phyloP scores from a whole-genome alignment of 2,888 invertebrate genomes.

The Mythimna vitellina region DNA sequence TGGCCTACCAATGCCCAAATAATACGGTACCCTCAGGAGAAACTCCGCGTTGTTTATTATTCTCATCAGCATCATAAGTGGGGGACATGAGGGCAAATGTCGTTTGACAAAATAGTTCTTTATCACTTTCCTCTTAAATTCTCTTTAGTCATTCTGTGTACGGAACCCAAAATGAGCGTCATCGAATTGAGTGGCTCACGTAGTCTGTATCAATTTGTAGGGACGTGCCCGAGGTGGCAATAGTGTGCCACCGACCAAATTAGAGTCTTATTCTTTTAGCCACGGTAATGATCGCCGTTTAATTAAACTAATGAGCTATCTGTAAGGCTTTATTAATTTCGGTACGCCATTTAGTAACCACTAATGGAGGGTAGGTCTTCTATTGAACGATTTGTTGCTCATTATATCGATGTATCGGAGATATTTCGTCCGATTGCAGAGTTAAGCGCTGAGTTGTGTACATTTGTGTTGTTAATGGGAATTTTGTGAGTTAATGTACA shows the following conservation, averaged over 20 bases:
- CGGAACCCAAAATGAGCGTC: conserved; percentile 78
- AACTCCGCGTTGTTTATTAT: conserved; percentile 40
- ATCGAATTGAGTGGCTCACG: conserved; percentile 81
- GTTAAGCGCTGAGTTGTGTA: conserved; percentile 43
- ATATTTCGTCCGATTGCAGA: conserved; percentile 42
- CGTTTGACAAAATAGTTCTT: conserved; percentile 57
- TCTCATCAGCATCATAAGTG: conserved; percentile 35
- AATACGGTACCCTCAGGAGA: not conserved
- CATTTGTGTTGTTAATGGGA: conserved; percentile 40
- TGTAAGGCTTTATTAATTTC: conserved; percentile 64
- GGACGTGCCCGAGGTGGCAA: conserved; percentile 80
- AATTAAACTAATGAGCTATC: conserved; percentile 75
- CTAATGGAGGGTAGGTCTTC: conserved; percentile 42
- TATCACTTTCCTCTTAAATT: conserved; percentile 64
- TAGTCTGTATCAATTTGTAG: conserved; percentile 82
- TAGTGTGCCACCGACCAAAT: conserved; percentile 69
- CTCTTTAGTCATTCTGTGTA: conserved; percentile 64
- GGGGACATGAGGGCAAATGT: conserved; percentile 37
- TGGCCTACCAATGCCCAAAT: not conserved
- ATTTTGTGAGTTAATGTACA: conserved; percentile 33
- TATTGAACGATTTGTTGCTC: conserved; percentile 53
- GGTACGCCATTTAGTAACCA: conserved; percentile 48
- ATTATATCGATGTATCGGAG: conserved; percentile 45
- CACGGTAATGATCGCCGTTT: conserved; percentile 74
- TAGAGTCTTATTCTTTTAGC: conserved; percentile 74